These are phyloP conservation scores for Matsumyia berberina DNA, from an alignment of 2,888 invertebrate genomes.

Conservation along the genomic window DNA sequence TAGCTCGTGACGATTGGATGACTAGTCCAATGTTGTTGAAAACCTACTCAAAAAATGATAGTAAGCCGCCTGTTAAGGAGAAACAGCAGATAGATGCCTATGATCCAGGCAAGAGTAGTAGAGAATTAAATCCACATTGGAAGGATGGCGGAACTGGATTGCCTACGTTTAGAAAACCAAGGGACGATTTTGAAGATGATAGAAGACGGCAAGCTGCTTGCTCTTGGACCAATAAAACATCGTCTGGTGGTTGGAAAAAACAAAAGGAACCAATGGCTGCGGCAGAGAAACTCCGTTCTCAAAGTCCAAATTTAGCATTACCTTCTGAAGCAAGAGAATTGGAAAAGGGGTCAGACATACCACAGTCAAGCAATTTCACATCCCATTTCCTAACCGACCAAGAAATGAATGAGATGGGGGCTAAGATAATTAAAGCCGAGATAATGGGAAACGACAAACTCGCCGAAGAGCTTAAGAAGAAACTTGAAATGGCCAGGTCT, in stretches of 20 bases:
- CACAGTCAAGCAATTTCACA: slow-evolving; percentile 2
- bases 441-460: slow-evolving; percentile 92
- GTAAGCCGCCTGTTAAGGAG: slow-evolving; percentile 85
- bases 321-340: slow-evolving; percentile 50
- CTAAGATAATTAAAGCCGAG: slow-evolving; percentile 97
- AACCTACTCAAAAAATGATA: slow-evolving; percentile 84
- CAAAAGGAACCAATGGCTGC: background rate
- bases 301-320: slow-evolving; percentile 33
- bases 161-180: slow-evolving; percentile 85
- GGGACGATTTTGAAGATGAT: slow-evolving; percentile 82
- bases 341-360: slow-evolving; percentile 5
- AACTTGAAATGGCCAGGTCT: slow-evolving; percentile 89
- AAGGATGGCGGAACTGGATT: slow-evolving; percentile 94
- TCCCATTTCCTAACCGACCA: slow-evolving; percentile 87
- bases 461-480: slow-evolving; percentile 89
- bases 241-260: slow-evolving; percentile 77
- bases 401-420: slow-evolving; percentile 95
- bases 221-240: background rate
- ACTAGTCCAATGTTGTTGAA: slow-evolving; percentile 85
- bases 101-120: slow-evolving; percentile 88
- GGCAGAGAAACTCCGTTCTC: background rate
- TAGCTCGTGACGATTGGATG: slow-evolving; percentile 92
- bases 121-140: slow-evolving; percentile 97
- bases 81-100: slow-evolving; percentile 86
- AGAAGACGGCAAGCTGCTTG: background rate